These are phyloP conservation scores for Stegophylla sp. DNA, from an alignment of 2,888 invertebrate genomes.

Conservation along the genomic window DNA sequence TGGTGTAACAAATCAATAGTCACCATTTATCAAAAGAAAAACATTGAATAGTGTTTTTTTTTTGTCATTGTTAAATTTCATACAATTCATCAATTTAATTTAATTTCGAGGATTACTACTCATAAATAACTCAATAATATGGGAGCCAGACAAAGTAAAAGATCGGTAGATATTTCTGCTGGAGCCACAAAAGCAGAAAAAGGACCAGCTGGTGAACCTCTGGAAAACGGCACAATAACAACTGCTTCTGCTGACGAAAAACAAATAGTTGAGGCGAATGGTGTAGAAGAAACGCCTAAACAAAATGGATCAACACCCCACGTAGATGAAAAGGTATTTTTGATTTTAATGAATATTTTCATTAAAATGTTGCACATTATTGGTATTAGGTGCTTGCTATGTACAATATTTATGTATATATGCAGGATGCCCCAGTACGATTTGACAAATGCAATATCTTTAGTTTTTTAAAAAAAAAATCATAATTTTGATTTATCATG, in stretches of 20 bases:
- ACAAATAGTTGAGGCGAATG: conserved; percentile 61
- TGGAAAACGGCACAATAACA: conserved; percentile 60
- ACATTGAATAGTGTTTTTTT: background rate
- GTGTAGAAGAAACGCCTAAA: conserved; percentile 58
- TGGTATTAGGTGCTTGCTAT: no score
- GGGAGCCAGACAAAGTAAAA: conserved; percentile 64
- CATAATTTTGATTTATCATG: no score
- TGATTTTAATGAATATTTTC: background rate
- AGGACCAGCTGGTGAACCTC: conserved; percentile 60
- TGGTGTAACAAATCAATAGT: conserved; percentile 23
- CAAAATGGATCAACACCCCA: conserved; percentile 52
- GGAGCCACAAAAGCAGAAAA: conserved; percentile 62
- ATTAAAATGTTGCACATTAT: no score
- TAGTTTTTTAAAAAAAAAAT: no score
- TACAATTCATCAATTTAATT: background rate
- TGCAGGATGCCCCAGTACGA: no score
- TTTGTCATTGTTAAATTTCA: conserved; percentile 22
- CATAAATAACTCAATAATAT: conserved; percentile 63
- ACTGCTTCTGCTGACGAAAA: conserved; percentile 61
- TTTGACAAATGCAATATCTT: no score
- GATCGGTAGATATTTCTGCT: conserved; percentile 63
- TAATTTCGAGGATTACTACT: background rate
- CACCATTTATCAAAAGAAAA: background rate
- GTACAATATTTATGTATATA: no score
- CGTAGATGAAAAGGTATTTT: conserved; percentile 45